Evolutionary conservation across 2,113 vertebrate species (phyloP).

Genomic region (Heliornis fulica): DNA sequence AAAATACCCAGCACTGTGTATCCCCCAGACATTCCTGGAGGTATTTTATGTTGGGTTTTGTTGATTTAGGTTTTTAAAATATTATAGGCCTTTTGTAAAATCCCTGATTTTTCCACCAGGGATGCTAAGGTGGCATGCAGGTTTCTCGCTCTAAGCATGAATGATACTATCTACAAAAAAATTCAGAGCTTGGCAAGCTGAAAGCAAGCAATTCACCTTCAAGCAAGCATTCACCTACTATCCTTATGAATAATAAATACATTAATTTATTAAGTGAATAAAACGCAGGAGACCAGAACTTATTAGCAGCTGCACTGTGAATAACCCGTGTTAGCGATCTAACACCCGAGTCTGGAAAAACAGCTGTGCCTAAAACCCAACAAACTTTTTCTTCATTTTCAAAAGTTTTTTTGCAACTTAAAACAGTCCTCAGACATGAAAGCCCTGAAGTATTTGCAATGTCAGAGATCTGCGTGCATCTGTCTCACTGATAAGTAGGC

Average conservation of each 20-base stretch:
- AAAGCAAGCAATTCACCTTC: background rate
- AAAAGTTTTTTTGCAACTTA: background rate
- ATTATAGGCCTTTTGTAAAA: background rate
- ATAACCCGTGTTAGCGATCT: background rate
- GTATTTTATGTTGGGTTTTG: background rate
- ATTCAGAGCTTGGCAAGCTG: background rate
- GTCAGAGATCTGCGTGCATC: background rate
- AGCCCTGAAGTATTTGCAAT: fast-evolving
- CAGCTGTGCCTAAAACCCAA: background rate
- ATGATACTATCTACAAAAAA: background rate
- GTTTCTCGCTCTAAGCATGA: background rate
- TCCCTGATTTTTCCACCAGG: background rate
- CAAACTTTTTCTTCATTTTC: background rate
- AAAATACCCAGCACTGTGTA: background rate
- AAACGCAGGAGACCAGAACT: background rate
- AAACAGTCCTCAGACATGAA: background rate
- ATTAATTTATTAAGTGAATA: background rate
- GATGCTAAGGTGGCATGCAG: background rate
- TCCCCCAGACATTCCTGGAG: background rate
- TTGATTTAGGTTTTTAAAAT: background rate
- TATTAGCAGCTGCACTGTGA: background rate
- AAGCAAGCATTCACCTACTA: background rate
- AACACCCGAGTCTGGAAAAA: background rate
- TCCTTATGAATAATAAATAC: constrained; percentile 13
- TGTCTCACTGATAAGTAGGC: fast-evolving